Base-by-base conservation (phyloP, 2,888 invertebrate species). In the Patella depressa region DNA sequence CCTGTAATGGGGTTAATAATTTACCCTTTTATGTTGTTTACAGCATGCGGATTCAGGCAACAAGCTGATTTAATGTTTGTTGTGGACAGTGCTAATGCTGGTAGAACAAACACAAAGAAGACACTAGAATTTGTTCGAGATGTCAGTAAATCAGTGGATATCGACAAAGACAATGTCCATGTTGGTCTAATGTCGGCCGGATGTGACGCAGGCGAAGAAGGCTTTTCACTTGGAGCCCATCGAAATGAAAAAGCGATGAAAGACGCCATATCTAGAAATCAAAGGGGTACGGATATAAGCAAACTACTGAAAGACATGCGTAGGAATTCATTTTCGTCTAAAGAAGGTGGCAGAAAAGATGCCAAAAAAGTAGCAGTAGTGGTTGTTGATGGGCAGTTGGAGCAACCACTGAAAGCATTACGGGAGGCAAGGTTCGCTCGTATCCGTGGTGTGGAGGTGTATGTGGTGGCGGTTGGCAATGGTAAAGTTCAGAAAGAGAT, bases 1-100 rank as follows among this genome's bases (percentile, higher is more conserved):
- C 5, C 3, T 4, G 34, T 34, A 34, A 34, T 45, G 45, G 9
- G 7, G 45, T 45, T 7, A 9, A 45, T 45, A 45, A 45, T 45
- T 45, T 7, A 45, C 9, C 45, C 1, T 45, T 45, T 45, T 45
- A 45, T 45, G 45, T 45, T 45, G 45, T 65, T 71, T 80, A 1
- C 82, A 88, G 88, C 85, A 24, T 88, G 88, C 73, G 88, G 88
- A 1, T 82, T 81, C 34, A 80, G 87, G 53, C 87, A 88, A 72
- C 86, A 86, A 73, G 87, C 88, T 0, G 88, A 88, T 75, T 81
- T 88, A 53, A 87, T 88, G 86, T 88, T 88, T 74, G 82, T 87
- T 19, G 82, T 88, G 82, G 88, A 88, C 81, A 87, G 87, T 75
- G 82, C 84, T 17, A 88, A 85, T 77, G 88, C 87, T 11, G 88